Conservation (phyloP, 2,797 vertebrate species). For the Danio kyathit region DNA sequence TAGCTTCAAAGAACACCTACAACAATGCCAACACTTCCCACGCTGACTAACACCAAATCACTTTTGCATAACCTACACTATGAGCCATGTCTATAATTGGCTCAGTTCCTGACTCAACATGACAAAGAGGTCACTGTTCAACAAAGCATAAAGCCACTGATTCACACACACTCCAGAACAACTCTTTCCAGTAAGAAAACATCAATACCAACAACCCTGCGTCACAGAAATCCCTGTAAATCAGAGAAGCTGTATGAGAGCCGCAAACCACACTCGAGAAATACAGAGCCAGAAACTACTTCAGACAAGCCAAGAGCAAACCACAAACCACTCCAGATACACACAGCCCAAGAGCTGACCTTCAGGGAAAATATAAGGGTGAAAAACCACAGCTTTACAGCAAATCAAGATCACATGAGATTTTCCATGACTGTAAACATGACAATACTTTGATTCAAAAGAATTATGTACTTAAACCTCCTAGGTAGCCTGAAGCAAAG, state of each 20-base stretch:
- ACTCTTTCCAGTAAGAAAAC: not conserved
- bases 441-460: not conserved
- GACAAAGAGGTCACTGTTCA: conserved; percentile 30
- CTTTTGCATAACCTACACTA: not conserved
- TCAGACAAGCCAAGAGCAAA: conserved; percentile 26
- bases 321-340: conserved; percentile 23
- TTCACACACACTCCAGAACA: conserved; percentile 5
- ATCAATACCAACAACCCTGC: not conserved
- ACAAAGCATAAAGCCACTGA: conserved; percentile 3
- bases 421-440: not conserved
- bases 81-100: conserved; percentile 16
- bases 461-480: not conserved
- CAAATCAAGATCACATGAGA: not conserved
- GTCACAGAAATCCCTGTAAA: conserved; percentile 6
- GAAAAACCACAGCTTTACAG: conserved; percentile 5
- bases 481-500: not conserved
- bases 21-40: not conserved
- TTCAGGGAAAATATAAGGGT: not conserved
- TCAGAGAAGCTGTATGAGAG: conserved; percentile 15
- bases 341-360: not conserved
- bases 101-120: conserved; percentile 5
- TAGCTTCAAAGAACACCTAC: not conserved
- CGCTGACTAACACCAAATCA: conserved; percentile 11
- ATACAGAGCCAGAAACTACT: conserved; percentile 24
- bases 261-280: conserved; percentile 33